Conservation (phyloP, 2,888 invertebrate species). For the Scaptomyza reducta region DNA sequence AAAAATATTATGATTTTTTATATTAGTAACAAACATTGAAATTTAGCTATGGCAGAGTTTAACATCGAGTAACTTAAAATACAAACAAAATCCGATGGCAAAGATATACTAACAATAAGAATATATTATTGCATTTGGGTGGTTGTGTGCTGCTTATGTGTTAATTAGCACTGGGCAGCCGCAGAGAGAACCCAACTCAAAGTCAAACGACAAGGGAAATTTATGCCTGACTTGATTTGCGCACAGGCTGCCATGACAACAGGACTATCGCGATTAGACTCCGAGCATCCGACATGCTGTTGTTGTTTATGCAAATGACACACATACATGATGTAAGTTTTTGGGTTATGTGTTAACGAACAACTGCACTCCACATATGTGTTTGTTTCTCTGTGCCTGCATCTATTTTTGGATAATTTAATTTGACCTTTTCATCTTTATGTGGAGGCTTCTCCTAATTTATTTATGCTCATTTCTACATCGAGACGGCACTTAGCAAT, state of each 20-base stretch:
- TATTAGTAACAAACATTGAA: too few relatives aligned
- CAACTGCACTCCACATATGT: slow-evolving; percentile 24
- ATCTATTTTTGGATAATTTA: slow-evolving; percentile 57
- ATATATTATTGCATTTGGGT: neutral
- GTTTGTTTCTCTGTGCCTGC: slow-evolving; percentile 14
- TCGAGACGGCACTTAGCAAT: slow-evolving; percentile 37
- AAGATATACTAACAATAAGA: slow-evolving; percentile 11
- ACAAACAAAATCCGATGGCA: slow-evolving; percentile 19
- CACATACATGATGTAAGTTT: slow-evolving; percentile 9
- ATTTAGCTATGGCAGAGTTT: neutral
- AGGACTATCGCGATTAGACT: slow-evolving; percentile 42
- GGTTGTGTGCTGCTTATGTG: slow-evolving; percentile 63
- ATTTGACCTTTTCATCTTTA: slow-evolving; percentile 49
- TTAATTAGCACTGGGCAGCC: slow-evolving; percentile 64
- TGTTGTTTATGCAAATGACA: slow-evolving; percentile 72
- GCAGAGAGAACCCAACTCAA: slow-evolving; percentile 54
- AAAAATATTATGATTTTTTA: too few relatives aligned
- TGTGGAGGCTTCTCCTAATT: slow-evolving; percentile 43
- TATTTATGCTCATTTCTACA: slow-evolving; percentile 48
- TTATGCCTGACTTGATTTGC: slow-evolving; percentile 71
- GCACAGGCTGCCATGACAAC: slow-evolving; percentile 25
- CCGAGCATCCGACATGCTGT: slow-evolving; percentile 34
- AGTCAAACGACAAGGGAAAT: slow-evolving; percentile 61
- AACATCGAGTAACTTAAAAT: slow-evolving; percentile 24
- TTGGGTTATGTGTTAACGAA: slow-evolving; percentile 27